A percentile compares a stretch with the other conserved stretches of the same genome.
Conservation (phyloP, 2,113 vertebrate genomes). For the Ramphastos sulfuratus region DNA sequence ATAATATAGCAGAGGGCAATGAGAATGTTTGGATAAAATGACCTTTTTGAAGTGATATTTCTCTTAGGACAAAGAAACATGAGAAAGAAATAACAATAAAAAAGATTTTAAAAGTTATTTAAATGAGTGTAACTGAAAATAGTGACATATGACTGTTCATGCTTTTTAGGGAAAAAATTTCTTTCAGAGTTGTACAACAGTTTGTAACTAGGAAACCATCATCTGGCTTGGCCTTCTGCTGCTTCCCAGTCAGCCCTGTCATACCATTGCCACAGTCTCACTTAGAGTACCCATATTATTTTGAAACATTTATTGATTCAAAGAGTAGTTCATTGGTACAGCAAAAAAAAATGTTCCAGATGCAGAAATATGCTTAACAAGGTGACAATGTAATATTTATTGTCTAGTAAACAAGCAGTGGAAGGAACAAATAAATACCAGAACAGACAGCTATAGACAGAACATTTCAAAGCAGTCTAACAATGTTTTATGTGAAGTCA, state of each 20-base stretch:
- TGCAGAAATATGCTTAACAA: not conserved
- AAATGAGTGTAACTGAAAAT: not conserved
- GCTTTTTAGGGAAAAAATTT: not conserved
- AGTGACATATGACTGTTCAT: not conserved
- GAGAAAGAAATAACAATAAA: not conserved
- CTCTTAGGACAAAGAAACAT: not conserved
- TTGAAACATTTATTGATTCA: constrained; percentile 52
- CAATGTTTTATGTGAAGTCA: constrained; percentile 25
- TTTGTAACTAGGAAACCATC: constrained; percentile 16
- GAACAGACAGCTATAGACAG: constrained; percentile 19
- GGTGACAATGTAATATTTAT: constrained; percentile 29
- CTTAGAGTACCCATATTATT: constrained; percentile 21
- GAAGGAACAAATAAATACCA: constrained; percentile 29
- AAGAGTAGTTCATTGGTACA: constrained; percentile 13
- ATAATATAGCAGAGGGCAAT: not conserved
- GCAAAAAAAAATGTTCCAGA: constrained; percentile 17
- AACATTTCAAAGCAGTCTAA: constrained; percentile 9
- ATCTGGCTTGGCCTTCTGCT: not conserved
- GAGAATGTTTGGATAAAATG: not conserved
- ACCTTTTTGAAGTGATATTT: not conserved
- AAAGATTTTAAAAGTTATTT: not conserved
- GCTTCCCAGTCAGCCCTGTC: not conserved
- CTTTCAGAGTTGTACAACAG: not conserved
- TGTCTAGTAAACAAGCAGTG: not conserved
- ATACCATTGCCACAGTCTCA: not conserved